phyloP scores from a whole-genome alignment of 2,888 invertebrate genomes.

The Chrysolina americana region DNA sequence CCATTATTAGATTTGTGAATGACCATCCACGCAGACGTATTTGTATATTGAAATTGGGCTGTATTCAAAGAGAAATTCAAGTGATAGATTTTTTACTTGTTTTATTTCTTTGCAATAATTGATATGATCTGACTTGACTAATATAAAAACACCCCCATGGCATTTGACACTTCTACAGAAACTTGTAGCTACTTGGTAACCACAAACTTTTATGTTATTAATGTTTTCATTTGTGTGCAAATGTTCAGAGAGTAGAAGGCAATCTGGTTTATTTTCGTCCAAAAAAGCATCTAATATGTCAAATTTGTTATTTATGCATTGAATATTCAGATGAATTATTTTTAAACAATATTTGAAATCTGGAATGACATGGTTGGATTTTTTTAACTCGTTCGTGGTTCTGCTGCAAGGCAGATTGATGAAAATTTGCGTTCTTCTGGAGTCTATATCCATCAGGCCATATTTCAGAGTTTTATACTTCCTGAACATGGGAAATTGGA shows the following conservation, averaged over 20 bases:
- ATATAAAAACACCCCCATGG: neutral
- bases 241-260: slow-evolving; percentile 8
- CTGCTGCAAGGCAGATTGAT: neutral
- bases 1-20: neutral
- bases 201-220: neutral
- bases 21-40: neutral
- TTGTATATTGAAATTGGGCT: neutral
- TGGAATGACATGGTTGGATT: neutral
- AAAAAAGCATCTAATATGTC: slow-evolving; percentile 3
- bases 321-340: neutral
- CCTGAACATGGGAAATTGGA: neutral
- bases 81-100: neutral
- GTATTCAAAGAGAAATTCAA: neutral
- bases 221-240: slow-evolving; percentile 9
- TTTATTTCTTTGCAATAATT: neutral
- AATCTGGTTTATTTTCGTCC: slow-evolving; percentile 7
- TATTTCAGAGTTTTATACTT: slow-evolving; percentile 3
- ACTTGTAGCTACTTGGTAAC: no score
- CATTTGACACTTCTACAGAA: neutral
- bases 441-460: neutral
- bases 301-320: neutral
- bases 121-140: neutral
- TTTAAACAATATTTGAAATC: neutral
- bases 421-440: neutral
- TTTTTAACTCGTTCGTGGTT: neutral